Evolutionary conservation across 2,113 vertebrate genomes (phyloP).

Genomic region (Cyphotilapia sp.): DNA sequence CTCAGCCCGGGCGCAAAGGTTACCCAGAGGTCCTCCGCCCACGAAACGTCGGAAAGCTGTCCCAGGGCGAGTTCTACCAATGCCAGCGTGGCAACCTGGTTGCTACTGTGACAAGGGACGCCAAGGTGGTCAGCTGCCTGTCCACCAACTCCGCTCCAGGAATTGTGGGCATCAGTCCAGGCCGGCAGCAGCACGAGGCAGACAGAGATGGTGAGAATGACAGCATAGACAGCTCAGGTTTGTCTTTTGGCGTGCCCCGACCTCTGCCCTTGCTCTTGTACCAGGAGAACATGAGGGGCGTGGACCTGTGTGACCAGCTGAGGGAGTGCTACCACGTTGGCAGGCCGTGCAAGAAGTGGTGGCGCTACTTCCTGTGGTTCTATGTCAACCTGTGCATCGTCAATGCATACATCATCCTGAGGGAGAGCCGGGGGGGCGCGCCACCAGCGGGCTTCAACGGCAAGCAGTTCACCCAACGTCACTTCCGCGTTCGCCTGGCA

Average conservation of each 20-base stretch:
- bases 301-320: slow-evolving; percentile 76
- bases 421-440: slow-evolving; percentile 67
- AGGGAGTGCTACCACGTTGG: slow-evolving; percentile 79
- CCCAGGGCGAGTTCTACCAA: slow-evolving; percentile 76
- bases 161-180: slow-evolving; percentile 74
- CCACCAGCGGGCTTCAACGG: slow-evolving; percentile 70
- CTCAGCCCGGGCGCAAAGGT: slow-evolving; percentile 64
- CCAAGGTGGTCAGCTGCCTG: slow-evolving; percentile 71
- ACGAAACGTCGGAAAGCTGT: slow-evolving; percentile 70
- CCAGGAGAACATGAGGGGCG: slow-evolving; percentile 79
- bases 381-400: slow-evolving; percentile 78
- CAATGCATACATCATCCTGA: slow-evolving; percentile 73
- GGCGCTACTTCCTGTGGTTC: slow-evolving; percentile 81
- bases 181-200: slow-evolving; percentile 43
- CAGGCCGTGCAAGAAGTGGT: slow-evolving; percentile 77
- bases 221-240: slow-evolving; percentile 38
- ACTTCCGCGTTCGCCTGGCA: slow-evolving; percentile 75
- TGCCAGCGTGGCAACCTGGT: slow-evolving; percentile 76
- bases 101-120: slow-evolving; percentile 72
- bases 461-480: slow-evolving; percentile 77
- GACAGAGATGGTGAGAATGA: slow-evolving; percentile 54
- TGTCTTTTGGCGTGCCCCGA: slow-evolving; percentile 60
- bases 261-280: slow-evolving; percentile 75
- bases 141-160: slow-evolving; percentile 75
- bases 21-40: slow-evolving; percentile 74